Percentiles rank a stretch among this genome's conserved stretches.
phyloP scores from a whole-genome alignment of 1,140 invertebrate species.

The Ips nitidus region DNA sequence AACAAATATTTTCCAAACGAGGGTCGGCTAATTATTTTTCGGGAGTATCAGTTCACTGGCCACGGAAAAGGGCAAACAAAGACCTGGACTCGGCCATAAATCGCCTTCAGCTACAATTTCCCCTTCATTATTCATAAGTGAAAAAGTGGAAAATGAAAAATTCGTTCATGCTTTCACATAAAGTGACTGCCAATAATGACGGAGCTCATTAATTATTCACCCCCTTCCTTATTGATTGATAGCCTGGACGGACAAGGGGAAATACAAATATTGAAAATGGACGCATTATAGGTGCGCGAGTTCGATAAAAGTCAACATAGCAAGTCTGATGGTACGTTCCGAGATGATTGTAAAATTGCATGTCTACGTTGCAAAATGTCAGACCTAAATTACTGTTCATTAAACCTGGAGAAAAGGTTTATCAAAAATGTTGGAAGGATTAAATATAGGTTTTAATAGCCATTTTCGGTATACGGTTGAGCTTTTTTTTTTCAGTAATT shows the following conservation, averaged over 20 bases:
- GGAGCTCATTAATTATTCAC: slow-evolving; percentile 44
- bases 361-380: not conserved
- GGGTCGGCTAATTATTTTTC: slow-evolving; percentile 23
- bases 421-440: not conserved
- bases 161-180: slow-evolving; percentile 47
- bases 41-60: slow-evolving; percentile 17
- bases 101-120: slow-evolving; percentile 24
- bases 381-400: not conserved
- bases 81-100: slow-evolving; percentile 20
- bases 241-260: not conserved
- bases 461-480: not conserved
- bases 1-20: slow-evolving; percentile 13
- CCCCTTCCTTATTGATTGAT: slow-evolving; percentile 8
- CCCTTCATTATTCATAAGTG: slow-evolving; percentile 33
- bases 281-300: no score
- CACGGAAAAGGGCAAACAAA: slow-evolving; percentile 26
- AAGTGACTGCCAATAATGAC: slow-evolving; percentile 46
- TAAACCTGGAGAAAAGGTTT: not conserved
- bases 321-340: not conserved
- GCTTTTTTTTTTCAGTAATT: not conserved
- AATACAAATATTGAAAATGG: no score
- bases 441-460: slow-evolving; percentile 1
- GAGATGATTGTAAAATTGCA: not conserved
- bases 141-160: slow-evolving; percentile 44
- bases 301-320: no score